Base-by-base conservation (phyloP, 2,888 invertebrate species). In the Polia nebulosa region DNA sequence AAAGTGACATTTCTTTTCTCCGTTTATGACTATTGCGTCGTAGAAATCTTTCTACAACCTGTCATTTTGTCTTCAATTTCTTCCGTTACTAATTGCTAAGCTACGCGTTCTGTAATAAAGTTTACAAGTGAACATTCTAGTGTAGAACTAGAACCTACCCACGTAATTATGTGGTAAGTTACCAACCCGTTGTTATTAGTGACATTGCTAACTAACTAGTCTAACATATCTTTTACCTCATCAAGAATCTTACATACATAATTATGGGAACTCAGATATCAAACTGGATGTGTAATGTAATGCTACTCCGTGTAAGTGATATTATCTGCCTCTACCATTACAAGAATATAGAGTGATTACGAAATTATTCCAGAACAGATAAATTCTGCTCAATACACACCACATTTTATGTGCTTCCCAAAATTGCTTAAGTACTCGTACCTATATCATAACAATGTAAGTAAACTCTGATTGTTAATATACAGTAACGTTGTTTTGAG, bases 261-360 rank as follows among this genome's bases (percentile, higher is more conserved):
- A 67, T 63, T 52, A 71, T 72, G 76, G 56, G 66, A 58, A 80
- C 65, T 41, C 20, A 59, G 47, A 72, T 68, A 70, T 67, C 20
- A 66, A 39, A 62, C 77, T 60, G 60, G 55, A 49, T 60, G n/a
- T 53, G 32, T 59, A 44, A 53, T 53, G 32, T 59, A 44, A 53
- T 68, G n/a, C 22, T 29, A 32, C 25, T 47, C 44, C 44, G 25
- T 45, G 44, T 69, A 65, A 66, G 52, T 45, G 36, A 74, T 74
- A 36, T 22, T 69, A 39, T 52, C 75, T 25, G 20, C 5, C 15
- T 20, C 15, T 74, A 51, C 36, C 41, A 20, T 25, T 39, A 65
- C 36, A 39, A n/a, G 25, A n/a, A 32, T 22, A 32, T 32, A 9
- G 8, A 67, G 32, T 32, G 15, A 65, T 74, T 22, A 49, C 17